A percentile compares a stretch with the other conserved stretches of the same genome.
Evolutionary conservation across 2,113 vertebrate genomes (phyloP).

Genomic region (Chrysochloris asiatica): DNA sequence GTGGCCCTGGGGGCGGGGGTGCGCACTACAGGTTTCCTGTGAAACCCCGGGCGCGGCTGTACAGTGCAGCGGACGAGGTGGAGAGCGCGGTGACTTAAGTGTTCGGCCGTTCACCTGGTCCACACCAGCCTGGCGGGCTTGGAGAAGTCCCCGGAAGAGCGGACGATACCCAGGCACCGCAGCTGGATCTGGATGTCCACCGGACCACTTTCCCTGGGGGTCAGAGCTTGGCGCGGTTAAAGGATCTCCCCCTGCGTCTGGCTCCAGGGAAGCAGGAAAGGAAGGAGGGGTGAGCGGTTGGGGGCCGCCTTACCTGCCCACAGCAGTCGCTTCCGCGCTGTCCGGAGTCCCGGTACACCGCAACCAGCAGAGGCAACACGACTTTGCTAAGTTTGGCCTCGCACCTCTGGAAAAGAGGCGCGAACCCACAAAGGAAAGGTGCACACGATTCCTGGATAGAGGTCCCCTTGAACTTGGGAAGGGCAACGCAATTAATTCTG

Average conservation of each 20-base stretch:
- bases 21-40: slow-evolving; percentile 33
- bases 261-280: neutral
- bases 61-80: neutral
- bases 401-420: slow-evolving; percentile 69
- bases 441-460: slow-evolving; percentile 74
- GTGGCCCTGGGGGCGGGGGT: slow-evolving; percentile 61
- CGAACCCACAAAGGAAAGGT: slow-evolving; percentile 67
- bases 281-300: neutral
- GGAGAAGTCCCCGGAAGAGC: neutral
- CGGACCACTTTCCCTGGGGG: neutral
- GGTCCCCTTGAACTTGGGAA: slow-evolving; percentile 80
- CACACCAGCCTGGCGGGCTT: neutral
- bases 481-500: slow-evolving; percentile 71
- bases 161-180: neutral
- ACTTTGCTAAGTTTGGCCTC: slow-evolving; percentile 69
- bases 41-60: neutral
- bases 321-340: slow-evolving; percentile 64
- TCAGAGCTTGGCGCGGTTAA: neutral
- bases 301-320: slow-evolving; percentile 82
- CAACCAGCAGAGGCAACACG: slow-evolving; percentile 67
- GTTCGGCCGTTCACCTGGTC: slow-evolving; percentile 17
- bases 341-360: slow-evolving; percentile 28
- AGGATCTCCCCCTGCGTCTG: neutral
- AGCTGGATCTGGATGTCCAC: neutral
- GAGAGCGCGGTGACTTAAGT: neutral